Percentiles rank a stretch among this genome's conserved stretches.
phyloP scores from a whole-genome alignment of 2,113 vertebrate genomes.

The Peromyscus leucopus region DNA sequence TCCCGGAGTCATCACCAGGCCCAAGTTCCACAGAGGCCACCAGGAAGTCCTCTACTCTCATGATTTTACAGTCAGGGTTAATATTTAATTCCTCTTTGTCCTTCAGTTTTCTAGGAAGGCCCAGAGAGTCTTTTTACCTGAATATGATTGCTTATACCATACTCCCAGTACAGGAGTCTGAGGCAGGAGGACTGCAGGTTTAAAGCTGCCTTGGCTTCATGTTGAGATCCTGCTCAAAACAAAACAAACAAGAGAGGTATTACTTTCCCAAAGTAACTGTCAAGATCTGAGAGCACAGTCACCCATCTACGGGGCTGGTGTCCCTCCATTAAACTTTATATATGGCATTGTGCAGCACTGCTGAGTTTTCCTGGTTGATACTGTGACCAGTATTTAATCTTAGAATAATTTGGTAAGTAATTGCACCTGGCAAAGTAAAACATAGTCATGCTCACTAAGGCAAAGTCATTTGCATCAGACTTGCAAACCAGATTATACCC shows the following conservation, averaged over 20 bases:
- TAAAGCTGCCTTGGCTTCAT: not conserved
- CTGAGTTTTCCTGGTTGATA: not conserved
- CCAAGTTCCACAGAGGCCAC: not conserved
- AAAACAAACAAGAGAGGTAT: not conserved
- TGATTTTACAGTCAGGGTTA: slow-evolving; percentile 23
- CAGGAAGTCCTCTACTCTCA: not conserved
- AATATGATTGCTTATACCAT: too few species aligned
- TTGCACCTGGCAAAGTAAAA: slow-evolving; percentile 6
- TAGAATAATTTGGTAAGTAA: slow-evolving; percentile 47
- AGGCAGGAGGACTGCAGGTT: not conserved
- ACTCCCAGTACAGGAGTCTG: not conserved
- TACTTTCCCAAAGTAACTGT: not conserved
- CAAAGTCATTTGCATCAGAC: slow-evolving; percentile 49
- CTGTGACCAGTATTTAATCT: not conserved
- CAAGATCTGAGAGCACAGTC: not conserved
- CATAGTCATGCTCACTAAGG: slow-evolving; percentile 6
- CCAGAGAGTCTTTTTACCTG: not conserved
- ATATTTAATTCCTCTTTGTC: not conserved
- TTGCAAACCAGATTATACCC: slow-evolving; percentile 46
- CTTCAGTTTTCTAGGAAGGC: not conserved
- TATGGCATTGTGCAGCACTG: not conserved
- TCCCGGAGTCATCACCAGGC: not conserved
- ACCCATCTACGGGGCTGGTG: not conserved
- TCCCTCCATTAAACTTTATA: slow-evolving; percentile 5
- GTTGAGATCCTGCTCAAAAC: not conserved